A percentile compares a stretch with the other conserved stretches of the same genome.
Conservation (phyloP, 1,140 invertebrate species). For the Chionoecetes opilio region DNA sequence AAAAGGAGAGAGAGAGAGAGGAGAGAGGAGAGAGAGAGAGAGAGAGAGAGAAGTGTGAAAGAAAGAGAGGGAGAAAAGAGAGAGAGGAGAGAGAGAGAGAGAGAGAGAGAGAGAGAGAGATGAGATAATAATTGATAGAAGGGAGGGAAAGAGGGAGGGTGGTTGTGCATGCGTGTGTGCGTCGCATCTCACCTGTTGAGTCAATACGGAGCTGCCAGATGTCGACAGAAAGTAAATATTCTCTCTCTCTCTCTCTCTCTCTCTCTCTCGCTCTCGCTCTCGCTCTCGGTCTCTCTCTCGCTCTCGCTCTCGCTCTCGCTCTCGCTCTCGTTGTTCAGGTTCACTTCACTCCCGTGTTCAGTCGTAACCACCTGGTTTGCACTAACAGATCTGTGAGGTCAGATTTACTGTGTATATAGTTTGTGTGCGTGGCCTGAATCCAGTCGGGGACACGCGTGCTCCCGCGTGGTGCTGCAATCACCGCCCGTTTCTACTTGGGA, state of each 20-base stretch:
- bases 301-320: no score
- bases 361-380: no score
- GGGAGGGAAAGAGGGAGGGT: neutral
- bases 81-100: slow-evolving; percentile 32
- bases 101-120: slow-evolving; percentile 33
- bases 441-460: no score
- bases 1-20: neutral
- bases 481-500: no score
- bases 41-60: neutral
- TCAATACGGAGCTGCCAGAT: slow-evolving; percentile 34
- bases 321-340: no score
- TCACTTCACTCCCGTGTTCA: no score
- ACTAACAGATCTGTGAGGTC: no score
- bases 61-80: neutral
- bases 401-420: neutral
- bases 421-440: no score
- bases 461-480: no score
- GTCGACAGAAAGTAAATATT: neutral
- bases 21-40: neutral
- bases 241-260: slow-evolving; percentile 20
- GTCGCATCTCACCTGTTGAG: slow-evolving; percentile 49
- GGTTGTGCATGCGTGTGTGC: neutral
- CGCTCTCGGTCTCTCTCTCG: no score
- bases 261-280: neutral
- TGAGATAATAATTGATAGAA: neutral